phyloP scores from a whole-genome alignment of 2,113 vertebrate species.

The Stigmatopora argus region DNA sequence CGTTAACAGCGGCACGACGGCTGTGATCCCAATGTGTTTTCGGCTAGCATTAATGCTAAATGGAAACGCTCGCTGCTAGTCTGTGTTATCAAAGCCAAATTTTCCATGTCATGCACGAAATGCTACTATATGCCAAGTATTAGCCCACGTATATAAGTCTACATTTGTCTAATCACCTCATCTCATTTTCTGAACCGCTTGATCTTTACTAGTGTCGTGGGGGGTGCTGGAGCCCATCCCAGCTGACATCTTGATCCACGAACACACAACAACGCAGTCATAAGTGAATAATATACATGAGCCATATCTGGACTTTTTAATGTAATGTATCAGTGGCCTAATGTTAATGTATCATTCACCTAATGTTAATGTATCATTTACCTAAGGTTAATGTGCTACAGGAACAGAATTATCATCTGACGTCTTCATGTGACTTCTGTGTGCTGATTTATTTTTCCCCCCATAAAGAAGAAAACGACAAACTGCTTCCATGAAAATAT shows the following conservation, averaged over 20 bases:
- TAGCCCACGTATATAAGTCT: not conserved
- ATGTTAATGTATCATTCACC: not conserved
- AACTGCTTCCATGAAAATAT: constrained; percentile 22
- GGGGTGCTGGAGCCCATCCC: too few species aligned
- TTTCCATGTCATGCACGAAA: not conserved
- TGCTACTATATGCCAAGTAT: not conserved
- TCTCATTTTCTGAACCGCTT: not conserved
- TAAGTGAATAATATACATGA: not conserved
- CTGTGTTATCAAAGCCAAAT: not conserved
- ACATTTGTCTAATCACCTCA: too few species aligned
- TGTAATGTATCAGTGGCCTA: not conserved
- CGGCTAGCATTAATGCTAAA: constrained; percentile 1
- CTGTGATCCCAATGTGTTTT: not conserved
- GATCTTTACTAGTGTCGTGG: too few species aligned
- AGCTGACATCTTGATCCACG: too few species aligned
- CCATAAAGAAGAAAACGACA: not conserved
- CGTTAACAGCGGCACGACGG: not conserved
- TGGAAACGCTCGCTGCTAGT: not conserved
- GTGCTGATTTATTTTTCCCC: constrained; percentile 38
- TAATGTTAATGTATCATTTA: constrained; percentile 16
- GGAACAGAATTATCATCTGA: constrained; percentile 41
- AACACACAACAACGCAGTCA: not conserved
- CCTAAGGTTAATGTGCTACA: constrained; percentile 13
- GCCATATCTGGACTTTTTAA: not conserved
- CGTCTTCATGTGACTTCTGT: constrained; percentile 35